Evolutionary conservation across 2,888 invertebrate genomes (phyloP).

Genomic region (Lamellibrachia satsuma): DNA sequence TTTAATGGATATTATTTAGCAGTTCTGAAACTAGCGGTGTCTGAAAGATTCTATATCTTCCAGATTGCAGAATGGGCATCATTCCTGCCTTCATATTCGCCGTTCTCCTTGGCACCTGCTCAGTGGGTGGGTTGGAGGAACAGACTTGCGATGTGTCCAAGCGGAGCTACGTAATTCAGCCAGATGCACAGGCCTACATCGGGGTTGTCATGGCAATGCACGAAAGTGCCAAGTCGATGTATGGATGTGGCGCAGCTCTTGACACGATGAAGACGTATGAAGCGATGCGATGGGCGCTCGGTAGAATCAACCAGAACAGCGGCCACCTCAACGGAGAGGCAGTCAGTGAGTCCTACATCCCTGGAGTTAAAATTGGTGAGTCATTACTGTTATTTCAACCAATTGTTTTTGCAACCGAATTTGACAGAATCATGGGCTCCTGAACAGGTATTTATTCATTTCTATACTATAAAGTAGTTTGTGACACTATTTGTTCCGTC

Average conservation of each 20-base stretch:
- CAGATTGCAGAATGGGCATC: not conserved
- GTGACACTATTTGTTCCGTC: no score
- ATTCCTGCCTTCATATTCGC: not conserved
- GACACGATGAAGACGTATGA: slow-evolving; percentile 23
- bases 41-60: not conserved
- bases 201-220: not conserved
- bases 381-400: not conserved
- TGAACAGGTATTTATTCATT: no score
- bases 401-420: no score
- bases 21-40: no score
- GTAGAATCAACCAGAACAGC: slow-evolving; percentile 30
- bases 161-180: not conserved
- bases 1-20: no score
- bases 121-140: not conserved
- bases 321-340: slow-evolving; percentile 28
- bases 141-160: not conserved
- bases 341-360: slow-evolving; percentile 33
- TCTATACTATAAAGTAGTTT: no score
- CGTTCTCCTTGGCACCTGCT: not conserved
- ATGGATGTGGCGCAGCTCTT: not conserved
- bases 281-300: slow-evolving; percentile 31
- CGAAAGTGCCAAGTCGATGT: not conserved
- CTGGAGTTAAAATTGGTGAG: slow-evolving; percentile 35
- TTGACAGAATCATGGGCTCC: no score
- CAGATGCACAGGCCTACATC: not conserved